These are phyloP conservation scores for Naso thynnoides DNA, from an alignment of 2,797 vertebrate genomes.

Conservation along the genomic window DNA sequence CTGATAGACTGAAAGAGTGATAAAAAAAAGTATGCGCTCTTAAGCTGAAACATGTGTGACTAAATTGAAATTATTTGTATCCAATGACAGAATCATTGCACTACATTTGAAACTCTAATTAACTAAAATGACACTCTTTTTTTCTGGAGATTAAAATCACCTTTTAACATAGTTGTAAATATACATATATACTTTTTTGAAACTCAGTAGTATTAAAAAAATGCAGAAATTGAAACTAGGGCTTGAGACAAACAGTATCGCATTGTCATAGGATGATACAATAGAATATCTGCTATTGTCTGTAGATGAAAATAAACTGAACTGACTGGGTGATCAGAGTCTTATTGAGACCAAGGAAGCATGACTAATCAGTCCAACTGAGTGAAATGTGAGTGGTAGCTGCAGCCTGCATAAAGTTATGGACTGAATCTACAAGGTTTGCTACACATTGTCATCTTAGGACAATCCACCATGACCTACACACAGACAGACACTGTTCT, in stretches of 20 bases:
- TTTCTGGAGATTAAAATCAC: background rate
- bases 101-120: background rate
- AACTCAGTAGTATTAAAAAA: too few species aligned
- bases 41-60: background rate
- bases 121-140: background rate
- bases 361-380: constrained; percentile 60
- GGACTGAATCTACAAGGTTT: constrained; percentile 43
- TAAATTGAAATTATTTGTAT: background rate
- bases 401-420: constrained; percentile 32
- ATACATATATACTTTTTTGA: background rate
- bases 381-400: constrained; percentile 48
- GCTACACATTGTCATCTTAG: constrained; percentile 11
- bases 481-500: background rate
- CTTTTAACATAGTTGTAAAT: background rate
- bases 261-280: too few species aligned
- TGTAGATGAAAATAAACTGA: constrained; percentile 27
- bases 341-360: constrained; percentile 40
- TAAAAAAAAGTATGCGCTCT: background rate
- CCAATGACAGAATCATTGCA: background rate
- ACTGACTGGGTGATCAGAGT: constrained; percentile 44
- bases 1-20: background rate
- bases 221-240: too few species aligned
- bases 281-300: background rate
- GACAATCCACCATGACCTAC: constrained; percentile 29
- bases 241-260: too few species aligned